Evolutionary conservation across 2,113 vertebrate genomes (phyloP), one percentile per base, ranked within the genome.

Genomic region (Actinemys pallida): DNA sequence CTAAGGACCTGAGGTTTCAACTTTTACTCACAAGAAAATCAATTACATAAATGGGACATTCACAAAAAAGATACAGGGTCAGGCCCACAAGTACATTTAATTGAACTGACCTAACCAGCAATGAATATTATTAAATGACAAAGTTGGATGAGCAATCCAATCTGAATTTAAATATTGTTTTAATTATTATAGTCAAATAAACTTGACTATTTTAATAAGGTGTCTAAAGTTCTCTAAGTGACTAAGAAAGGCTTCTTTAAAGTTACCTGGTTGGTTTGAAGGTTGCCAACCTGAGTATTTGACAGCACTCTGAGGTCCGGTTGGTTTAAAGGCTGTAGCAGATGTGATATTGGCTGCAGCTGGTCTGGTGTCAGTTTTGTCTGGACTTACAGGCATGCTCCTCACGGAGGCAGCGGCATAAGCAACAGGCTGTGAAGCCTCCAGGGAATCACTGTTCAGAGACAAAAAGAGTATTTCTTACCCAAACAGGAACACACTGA

Each of bases 211-310:
- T 90, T 86, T 54, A 57, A 76, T 9, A 49, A 93, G 50, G 39
- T 49, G 47, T 17, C 45, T 52, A 11, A 8, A 62, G 35, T 57
- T 22, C 54, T 84, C 53, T 2, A 42, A 57, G n/a, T 0, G 0
- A 95, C 47, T 8, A 65, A 87, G 79, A 56, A 90, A 31, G 49
- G 20, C 16, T 85, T 53, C 12, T 80, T 56, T 81, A 16, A 19
- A 62, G 24, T 82, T 98, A 99, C 98, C 98, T 99, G 98, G 90
- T 97, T 97, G 97, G 89, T 27, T 97, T 52, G 97, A 81, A 57
- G 90, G 93, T 49, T 98, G 98, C 98, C 98, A 98, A 86, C 95
- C 94, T 0, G 96, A 94, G 52, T 96, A 93, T 92, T 98, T 99
- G 96, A 96, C 83, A 49, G 90, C n/a, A 8, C 96, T 95, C 1